phyloP scores from a whole-genome alignment of 2,797 vertebrate genomes.

The Hoplostethus atlanticus region DNA sequence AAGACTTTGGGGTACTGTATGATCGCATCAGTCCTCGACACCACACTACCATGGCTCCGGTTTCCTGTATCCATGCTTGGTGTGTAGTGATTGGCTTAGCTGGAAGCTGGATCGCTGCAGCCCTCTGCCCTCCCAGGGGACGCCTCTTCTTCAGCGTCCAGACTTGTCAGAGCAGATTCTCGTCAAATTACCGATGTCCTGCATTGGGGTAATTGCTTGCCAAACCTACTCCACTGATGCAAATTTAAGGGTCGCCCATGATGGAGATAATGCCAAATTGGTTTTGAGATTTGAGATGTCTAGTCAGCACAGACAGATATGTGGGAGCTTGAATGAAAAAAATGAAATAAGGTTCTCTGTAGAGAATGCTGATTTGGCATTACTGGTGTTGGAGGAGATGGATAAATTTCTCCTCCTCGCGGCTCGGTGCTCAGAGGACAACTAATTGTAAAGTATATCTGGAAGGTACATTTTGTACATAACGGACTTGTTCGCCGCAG shows the following conservation, averaged over 20 bases:
- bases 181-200: conserved; percentile 78
- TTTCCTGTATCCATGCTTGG: no score
- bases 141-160: conserved; percentile 65
- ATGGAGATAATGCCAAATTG: conserved; percentile 83
- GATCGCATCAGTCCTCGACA: no score
- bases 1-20: no score
- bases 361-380: conserved; percentile 72
- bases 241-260: conserved; percentile 78
- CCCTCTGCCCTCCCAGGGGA: neutral
- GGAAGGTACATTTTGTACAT: conserved; percentile 39
- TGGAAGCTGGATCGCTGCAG: no score
- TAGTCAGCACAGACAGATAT: conserved; percentile 72
- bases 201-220: conserved; percentile 85
- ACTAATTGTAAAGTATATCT: conserved; percentile 62
- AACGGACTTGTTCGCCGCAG: conserved; percentile 32
- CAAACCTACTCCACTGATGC: conserved; percentile 80
- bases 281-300: conserved; percentile 78
- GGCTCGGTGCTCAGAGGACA: conserved; percentile 47
- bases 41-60: no score
- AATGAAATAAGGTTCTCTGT: conserved; percentile 62
- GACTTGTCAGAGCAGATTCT: conserved; percentile 81
- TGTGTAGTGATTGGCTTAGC: no score
- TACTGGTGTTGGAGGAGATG: conserved; percentile 42
- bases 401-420: conserved; percentile 51
- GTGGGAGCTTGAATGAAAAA: conserved; percentile 59